Base-by-base conservation (phyloP, 2,113 vertebrate genomes). In the Athene noctua region DNA sequence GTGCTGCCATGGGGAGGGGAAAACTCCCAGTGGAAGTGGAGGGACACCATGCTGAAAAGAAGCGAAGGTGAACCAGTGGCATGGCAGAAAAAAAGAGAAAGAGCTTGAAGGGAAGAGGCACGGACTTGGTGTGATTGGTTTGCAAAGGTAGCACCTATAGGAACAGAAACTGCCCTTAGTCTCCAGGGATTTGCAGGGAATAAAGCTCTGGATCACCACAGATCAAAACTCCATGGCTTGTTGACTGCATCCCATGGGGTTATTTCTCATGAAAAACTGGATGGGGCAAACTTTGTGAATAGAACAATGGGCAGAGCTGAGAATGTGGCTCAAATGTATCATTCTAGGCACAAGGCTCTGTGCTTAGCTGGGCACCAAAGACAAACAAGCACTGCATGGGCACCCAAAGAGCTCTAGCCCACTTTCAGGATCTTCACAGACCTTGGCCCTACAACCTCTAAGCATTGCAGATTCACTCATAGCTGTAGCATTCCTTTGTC, bases 401-500 rank as follows among this genome's bases (percentile, higher is more conserved):
- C 17, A 82, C 46, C n/a, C 46, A 58, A 34, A 82, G 29, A 73
- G 23, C 32, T 68, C 23, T 20, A 82, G 9, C 51, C 21, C 15
- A 0, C n/a, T 72, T 91, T 40, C 66, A 77, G 54, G 29, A 90
- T 62, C 70, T 77, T 91, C 40, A 65, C 9, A 44, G 70, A 87
- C 62, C 51, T 73, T 42, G 16, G 51, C 23, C 58, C 20, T 47
- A 49, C 30, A 40, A 46, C 11, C 22, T 70, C 19, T 19, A 32
- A 47, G 61, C 4, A 0, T 2, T 30, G 20, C 36, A 95, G 57
- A 32, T 47, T 91, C 19, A 8, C 23, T 52, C 11, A 1, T 4
- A 71, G 21, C 47, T 87, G 16, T n/a, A 79, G 42, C 1, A 0
- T 79, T 91, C 29, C 34, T 1, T 0, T 34, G 52, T 52, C 13